Evolutionary conservation across 2,888 invertebrate genomes (phyloP), one percentile per base, ranked within the genome.

Genomic region (Microplitis deprimator): DNA sequence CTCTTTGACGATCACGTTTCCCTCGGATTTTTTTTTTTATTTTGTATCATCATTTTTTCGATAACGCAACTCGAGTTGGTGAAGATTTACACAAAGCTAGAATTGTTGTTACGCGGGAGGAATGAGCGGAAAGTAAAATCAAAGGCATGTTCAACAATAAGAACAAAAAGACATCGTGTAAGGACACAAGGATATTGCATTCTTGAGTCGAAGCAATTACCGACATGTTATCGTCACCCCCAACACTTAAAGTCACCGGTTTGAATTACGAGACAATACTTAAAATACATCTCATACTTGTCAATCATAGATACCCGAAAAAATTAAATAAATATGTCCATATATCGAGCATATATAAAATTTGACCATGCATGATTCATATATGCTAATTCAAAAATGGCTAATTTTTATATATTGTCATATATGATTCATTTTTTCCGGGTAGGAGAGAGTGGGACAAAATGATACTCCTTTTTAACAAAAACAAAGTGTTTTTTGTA

Each of bases 201-300:
- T 86, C 85, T 85, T 82, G 80, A 82, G 84, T 83, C 82, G 83
- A 84, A 85, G 84, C 85, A 87, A 86, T 87, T 86, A 86, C 84
- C 81, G 82, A 77, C 81, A 78, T 77, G 68, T 78, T 80, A 79
- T 64, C 78, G 78, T 83, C 68, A 82, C 80, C 80, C 39, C 80
- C 39, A 39, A 50, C 41, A 10, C 68, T 16, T 20, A 16, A 16
- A n/a, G 41, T 29, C 10, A 59, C 20, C 7, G 16, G 70, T 16
- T 60, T 8, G 13, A 70, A 10, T 13, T 16, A 8, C 16, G 8
- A 62, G 16, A 29, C 29, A 29, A 29, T 29, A 29, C 29, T 29
- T 4, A 4, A 29, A 29, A 29, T 29, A 29, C 29, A 4, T 29
- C 3, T 59, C 13, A 59, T 6, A 59, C 7, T 67, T 67, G 10